phyloP scores from a whole-genome alignment of 1,140 invertebrate species.

The Drosophila lacteicornis region DNA sequence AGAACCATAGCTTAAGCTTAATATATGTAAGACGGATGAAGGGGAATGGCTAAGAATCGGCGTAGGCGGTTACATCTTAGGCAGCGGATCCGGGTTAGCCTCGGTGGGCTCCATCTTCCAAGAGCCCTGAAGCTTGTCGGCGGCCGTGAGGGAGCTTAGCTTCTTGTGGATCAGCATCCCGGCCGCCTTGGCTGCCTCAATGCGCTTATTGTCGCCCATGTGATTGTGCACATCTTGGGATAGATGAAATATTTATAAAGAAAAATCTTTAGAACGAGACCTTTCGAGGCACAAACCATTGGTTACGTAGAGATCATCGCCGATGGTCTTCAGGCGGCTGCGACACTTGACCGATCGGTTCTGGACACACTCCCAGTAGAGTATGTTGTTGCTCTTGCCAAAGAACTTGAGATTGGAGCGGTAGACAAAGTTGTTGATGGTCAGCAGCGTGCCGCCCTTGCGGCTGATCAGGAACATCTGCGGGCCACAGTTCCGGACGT shows the following conservation, averaged over 20 bases:
- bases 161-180: conserved; percentile 80
- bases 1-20: conserved; percentile 9
- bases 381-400: conserved; percentile 72
- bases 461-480: conserved; percentile 82
- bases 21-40: not conserved
- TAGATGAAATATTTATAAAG: not conserved
- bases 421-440: conserved; percentile 83
- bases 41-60: conserved; percentile 30
- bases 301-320: conserved; percentile 82
- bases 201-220: conserved; percentile 68
- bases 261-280: not conserved
- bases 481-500: conserved; percentile 76
- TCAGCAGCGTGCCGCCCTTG: conserved; percentile 78
- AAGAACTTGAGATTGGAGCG: conserved; percentile 83
- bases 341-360: conserved; percentile 82
- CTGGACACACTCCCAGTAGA: conserved; percentile 84
- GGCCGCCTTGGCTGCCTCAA: conserved; percentile 63
- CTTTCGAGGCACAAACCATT: conserved; percentile 63
- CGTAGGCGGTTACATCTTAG: conserved; percentile 23
- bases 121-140: conserved; percentile 53
- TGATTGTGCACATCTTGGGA: conserved; percentile 80
- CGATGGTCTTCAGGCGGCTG: conserved; percentile 82
- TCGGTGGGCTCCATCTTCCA: conserved; percentile 53
- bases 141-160: conserved; percentile 65
- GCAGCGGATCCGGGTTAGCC: conserved; percentile 23